Conservation (phyloP, 30 jellyfish, hydroid and myxozoan species). For the Hydractinia echinata region DNA sequence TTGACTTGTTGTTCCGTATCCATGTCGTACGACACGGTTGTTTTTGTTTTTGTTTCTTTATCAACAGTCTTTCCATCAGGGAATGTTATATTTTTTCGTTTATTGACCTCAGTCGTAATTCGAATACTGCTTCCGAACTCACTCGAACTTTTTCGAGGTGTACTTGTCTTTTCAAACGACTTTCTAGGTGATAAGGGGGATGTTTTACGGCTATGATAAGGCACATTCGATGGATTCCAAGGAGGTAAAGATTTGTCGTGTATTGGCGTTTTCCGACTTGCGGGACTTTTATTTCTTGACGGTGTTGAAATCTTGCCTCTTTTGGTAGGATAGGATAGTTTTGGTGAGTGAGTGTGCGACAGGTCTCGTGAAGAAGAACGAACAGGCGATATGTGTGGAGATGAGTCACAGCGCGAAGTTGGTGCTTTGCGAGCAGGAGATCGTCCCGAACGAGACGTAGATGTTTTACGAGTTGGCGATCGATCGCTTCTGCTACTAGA, state of each 20-base stretch:
- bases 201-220: conserved; percentile 7
- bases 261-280: not conserved
- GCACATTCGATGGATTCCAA: conserved; percentile 16
- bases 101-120: conserved; percentile 64
- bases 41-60: conserved; percentile 72
- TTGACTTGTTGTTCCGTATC: conserved; percentile 42
- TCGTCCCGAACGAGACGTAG: not conserved
- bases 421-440: not conserved
- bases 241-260: not conserved
- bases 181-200: conserved; percentile 17
- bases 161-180: not conserved
- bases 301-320: not conserved
- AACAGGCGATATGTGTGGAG: not conserved
- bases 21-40: conserved; percentile 74
- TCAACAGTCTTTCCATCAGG: conserved; percentile 84
- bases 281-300: not conserved
- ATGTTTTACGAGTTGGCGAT: conserved; percentile 7
- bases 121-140: conserved; percentile 46
- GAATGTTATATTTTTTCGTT: conserved; percentile 70
- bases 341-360: not conserved
- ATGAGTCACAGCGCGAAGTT: not conserved
- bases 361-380: not conserved
- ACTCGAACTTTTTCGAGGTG: conserved; percentile 15
- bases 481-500: not conserved
- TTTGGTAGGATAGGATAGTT: not conserved